phyloP scores from a whole-genome alignment of 2,797 vertebrate genomes.

The Anas flavirostris region DNA sequence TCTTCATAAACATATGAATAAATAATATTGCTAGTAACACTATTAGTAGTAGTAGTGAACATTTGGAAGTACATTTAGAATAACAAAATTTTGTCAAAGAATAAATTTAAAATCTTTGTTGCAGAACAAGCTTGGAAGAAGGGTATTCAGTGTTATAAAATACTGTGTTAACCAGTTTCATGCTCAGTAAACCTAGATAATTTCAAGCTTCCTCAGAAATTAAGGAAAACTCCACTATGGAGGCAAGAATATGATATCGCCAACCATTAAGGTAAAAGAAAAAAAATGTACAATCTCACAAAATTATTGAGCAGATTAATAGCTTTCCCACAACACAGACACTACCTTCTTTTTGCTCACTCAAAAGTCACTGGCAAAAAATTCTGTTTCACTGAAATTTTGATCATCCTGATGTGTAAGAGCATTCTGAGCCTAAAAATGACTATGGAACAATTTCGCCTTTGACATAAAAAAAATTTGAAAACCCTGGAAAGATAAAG shows the following conservation, averaged over 20 bases:
- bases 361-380: neutral
- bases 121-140: neutral
- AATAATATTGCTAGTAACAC: neutral
- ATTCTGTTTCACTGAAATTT: neutral
- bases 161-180: neutral
- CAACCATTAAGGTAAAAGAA: rapidly evolving
- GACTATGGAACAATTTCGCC: neutral
- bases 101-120: neutral
- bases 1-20: neutral
- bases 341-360: neutral
- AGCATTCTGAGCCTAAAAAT: neutral
- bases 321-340: rapidly evolving
- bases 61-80: neutral
- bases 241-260: neutral
- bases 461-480: neutral
- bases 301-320: neutral
- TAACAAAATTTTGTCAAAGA: neutral
- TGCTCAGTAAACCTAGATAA: neutral
- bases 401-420: neutral
- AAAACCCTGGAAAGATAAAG: neutral
- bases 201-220: neutral
- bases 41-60: neutral
- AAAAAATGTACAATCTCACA: neutral
- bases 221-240: neutral
- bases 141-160: neutral